Base-by-base conservation (phyloP, 2,113 vertebrate species). In the Eira barbara region DNA sequence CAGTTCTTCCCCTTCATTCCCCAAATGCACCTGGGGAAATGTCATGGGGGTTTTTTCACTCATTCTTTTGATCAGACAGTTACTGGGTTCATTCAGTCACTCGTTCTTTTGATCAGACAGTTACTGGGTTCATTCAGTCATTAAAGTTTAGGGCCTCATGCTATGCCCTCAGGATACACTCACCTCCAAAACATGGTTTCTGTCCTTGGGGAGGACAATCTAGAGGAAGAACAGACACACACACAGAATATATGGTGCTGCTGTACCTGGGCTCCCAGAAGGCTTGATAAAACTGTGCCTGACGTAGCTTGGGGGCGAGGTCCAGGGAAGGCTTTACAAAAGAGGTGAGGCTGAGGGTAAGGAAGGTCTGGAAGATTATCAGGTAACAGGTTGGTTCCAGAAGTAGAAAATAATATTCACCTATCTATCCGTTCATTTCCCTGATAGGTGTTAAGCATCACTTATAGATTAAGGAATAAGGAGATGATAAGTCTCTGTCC, bases 21-120 rank as follows among this genome's bases (percentile, higher is more conserved):
- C 59, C 1, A 0, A 2, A 7, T 13, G 17, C 14, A 9, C 20
- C 0, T 36, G 52, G 42, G 17, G 45, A 17, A 23, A 8, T 2
- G 8, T 21, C 27, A 29, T 47, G 2, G 39, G 34, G 27, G 3
- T 34, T 69, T n/a, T 61, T 69, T n/a, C 52, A 52, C 25, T 80
- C 14, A 52, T 17, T 47, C 12, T 3, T 36, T 65, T 65, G 45
- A 57, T 63, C 49, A 36, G 34, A 42, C 4, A 25, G 47, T 20
- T n/a, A 12, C 57, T 49, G 42, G 10, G 36, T n/a, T 76, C 21
- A 42, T 36, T 76, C 18, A 4, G 34, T 61, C 52, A 52, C 25
- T 80, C 14, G 45, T 17, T 47, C 12, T 3, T 36, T 65, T 65
- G 45, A 57, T 63, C 49, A 36, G 34, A 42, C 4, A 25, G 47